Evolutionary conservation across 2,113 vertebrate genomes (phyloP), one percentile per base, ranked within the genome.

Genomic region (Elephantulus edwardii): DNA sequence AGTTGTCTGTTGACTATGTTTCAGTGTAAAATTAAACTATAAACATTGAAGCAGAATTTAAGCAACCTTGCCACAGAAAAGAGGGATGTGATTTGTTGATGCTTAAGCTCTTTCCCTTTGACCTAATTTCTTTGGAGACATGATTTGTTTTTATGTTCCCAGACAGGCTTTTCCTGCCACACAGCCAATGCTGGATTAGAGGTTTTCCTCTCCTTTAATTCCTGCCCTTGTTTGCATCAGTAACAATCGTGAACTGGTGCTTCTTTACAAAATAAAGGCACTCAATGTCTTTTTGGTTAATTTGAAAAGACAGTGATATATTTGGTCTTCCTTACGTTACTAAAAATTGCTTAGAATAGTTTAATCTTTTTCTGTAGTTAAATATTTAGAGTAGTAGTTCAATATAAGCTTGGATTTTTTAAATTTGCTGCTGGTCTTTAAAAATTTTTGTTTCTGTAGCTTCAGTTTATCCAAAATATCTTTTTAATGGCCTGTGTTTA

Each of bases 81-180:
- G 52, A 95, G 19, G 38, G 46, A 88, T 86, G 44, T 48, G 56
- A 33, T 82, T 72, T 89, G 48, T 81, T 87, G 3, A 19, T 88
- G 22, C 72, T 85, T 76, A 85, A 82, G 89, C 77, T 82, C 89
- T 89, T 95, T 86, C 71, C 91, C 85, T 95, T 93, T 94, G 93
- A 95, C 93, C 88, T 91, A 70, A 70, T 96, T 95, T 88, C 87
- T 76, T 44, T 8, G 84, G 92, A 74, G 84, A 96, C 93, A 83
- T 94, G 88, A 80, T 93, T 92, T 95, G 71, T 86, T 68, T 72
- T 86, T 64, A 4, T 76, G 77, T 58, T 92, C 93, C 94, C n/a
- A 8, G 89, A 76, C 77, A 92, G 91, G 79, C 83, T 87, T 94
- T 95, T 90, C 88, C 81, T 85, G 54, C 82, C 50, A 1, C 42